Base-by-base conservation (phyloP, 2,113 vertebrate genomes). In the Myrmecobius fasciatus region DNA sequence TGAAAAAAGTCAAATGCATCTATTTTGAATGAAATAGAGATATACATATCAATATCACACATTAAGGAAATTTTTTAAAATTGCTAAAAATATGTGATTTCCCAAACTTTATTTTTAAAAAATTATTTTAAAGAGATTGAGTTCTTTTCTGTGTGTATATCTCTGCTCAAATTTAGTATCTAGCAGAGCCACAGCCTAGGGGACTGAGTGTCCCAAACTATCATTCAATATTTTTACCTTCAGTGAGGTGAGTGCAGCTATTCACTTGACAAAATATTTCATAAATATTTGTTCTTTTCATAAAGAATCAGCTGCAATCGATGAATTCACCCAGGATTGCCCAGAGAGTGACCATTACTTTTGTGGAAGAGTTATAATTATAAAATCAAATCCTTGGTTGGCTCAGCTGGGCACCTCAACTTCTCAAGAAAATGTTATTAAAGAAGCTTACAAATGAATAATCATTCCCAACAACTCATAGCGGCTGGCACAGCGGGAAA, bases 401-500 rank as follows among this genome's bases (percentile, higher is more conserved):
- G 98, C 98, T 98, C 99, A 95, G 98, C 97, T 98, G 98, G 98
- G 98, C 97, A 98, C 96, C 97, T 98, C 98, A 98, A 98, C 97
- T 98, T 99, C 98, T 98, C 99, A 99, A 98, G 96, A 98, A 99
- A 99, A 99, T 99, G 99, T 99, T 99, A 99, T 99, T 99, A 99
- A 99, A 99, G 98, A 99, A 99, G 98, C 98, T 98, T 98, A 99
- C 98, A 99, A 99, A 99, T 99, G 99, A 99, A 99, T 99, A 99
- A 99, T 99, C 98, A 99, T 99, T 98, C 98, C 98, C 98, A 99
- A 98, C 98, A 99, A 98, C 98, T 99, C 99, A 98, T 99, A 99
- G 99, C 98, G 96, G 98, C 98, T 97, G 98, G 99, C 99, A 94
- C 99, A 99, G 99, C 99, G 95, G 98, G 99, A 96, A 98, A 98